phyloP scores from a whole-genome alignment of 2,797 vertebrate genomes.

The Oryzias sinensis region DNA sequence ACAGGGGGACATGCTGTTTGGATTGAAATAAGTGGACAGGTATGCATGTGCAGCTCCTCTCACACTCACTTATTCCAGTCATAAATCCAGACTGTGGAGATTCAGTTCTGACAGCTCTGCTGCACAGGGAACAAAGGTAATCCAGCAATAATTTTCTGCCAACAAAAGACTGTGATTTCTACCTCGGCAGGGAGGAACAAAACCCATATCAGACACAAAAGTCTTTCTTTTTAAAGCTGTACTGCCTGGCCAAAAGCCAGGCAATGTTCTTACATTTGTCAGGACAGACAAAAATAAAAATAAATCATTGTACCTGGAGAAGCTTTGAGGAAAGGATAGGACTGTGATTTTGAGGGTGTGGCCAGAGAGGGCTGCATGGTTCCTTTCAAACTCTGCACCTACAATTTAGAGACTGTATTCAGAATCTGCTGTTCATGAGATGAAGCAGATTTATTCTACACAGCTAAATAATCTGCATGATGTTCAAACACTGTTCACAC shows the following conservation, averaged over 20 bases:
- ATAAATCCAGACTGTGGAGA: conserved; percentile 43
- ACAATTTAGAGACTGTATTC: no score
- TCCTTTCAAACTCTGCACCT: conserved; percentile 21
- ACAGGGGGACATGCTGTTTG: background rate
- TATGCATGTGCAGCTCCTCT: conserved; percentile 7
- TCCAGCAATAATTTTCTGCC: conserved; percentile 62
- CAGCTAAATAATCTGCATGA: no score
- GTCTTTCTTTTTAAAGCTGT: conserved; percentile 23
- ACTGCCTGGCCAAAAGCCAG: conserved; percentile 36
- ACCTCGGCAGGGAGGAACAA: conserved; percentile 29
- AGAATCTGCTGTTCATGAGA: conserved; percentile 3
- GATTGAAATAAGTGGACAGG: conserved; percentile 36
- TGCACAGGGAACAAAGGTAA: conserved; percentile 54
- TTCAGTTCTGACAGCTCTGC: conserved; percentile 37
- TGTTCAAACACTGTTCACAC: no score
- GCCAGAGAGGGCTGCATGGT: conserved; percentile 11
- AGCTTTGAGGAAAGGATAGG: conserved; percentile 54
- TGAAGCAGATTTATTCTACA: background rate
- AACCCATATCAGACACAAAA: conserved; percentile 41
- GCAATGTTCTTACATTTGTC: conserved; percentile 55
- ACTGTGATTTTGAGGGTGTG: conserved; percentile 3
- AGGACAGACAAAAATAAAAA: conserved; percentile 54
- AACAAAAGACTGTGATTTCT: conserved; percentile 68
- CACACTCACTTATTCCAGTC: conserved; percentile 9
- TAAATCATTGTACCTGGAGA: conserved; percentile 38